These are phyloP conservation scores for Scytalopus superciliaris DNA, from an alignment of 2,113 vertebrate species.

Conservation along the genomic window DNA sequence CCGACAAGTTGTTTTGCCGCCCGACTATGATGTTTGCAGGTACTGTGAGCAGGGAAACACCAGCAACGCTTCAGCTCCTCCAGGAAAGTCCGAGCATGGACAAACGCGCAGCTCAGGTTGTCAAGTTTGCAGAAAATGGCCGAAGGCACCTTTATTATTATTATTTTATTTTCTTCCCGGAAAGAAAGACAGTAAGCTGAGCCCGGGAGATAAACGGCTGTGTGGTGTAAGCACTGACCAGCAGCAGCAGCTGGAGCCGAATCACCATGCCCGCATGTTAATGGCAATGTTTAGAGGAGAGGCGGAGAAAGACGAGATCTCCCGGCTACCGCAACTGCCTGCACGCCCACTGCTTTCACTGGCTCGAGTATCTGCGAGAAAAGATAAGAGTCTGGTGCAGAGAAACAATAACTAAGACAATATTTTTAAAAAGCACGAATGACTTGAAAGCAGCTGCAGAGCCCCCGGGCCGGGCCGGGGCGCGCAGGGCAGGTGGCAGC, in stretches of 20 bases:
- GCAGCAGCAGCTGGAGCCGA: neutral
- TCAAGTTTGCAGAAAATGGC: constrained; percentile 11
- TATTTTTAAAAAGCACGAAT: neutral
- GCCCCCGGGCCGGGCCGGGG: neutral
- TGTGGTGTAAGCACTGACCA: neutral
- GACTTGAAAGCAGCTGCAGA: neutral
- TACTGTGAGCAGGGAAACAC: neutral
- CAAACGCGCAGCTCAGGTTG: neutral
- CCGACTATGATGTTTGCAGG: neutral
- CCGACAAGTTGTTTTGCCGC: neutral
- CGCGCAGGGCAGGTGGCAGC: neutral
- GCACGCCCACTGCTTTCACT: neutral
- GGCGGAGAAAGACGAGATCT: neutral
- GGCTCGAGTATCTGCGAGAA: neutral
- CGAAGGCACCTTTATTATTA: neutral
- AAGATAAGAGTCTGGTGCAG: neutral
- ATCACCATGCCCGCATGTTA: neutral
- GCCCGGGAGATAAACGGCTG: neutral
- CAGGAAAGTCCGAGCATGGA: neutral
- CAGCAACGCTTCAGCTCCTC: neutral
- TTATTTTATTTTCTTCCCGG: neutral
- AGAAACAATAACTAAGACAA: neutral
- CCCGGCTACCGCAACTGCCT: neutral
- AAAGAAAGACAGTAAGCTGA: neutral
- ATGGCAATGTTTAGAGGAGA: neutral